Base-by-base conservation (phyloP, 2,888 invertebrate genomes). In the Celastrina argiolus region DNA sequence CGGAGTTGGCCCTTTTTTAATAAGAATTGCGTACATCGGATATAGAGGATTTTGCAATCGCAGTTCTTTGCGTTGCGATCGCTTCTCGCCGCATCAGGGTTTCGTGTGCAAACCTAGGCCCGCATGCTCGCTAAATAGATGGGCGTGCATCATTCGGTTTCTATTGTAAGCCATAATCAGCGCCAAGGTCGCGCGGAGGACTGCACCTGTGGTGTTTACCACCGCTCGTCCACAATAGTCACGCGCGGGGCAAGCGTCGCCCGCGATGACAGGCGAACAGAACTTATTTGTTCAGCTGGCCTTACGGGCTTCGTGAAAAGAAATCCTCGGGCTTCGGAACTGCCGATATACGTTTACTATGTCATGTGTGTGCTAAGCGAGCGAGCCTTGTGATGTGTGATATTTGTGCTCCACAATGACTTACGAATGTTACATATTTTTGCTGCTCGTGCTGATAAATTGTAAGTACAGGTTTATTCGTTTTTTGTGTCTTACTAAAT, bases 161-260 rank as follows among this genome's bases (percentile, higher is more conserved):
- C 87, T 83, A 87, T 87, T 84, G 87, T 86, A 84, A 85, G 86
- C 87, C 84, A 88, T 88, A 88, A 91, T 88, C 84, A 84, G 83
- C 84, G 81, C 84, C 88, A 91, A 90, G 90, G 90, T 89, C 89
- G 86, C 74, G 76, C 73, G 88, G 87, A 84, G 76, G 31, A 63
- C 51, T 79, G 77, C 80, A 80, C 79, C 81, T 80, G 78, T 80
- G 61, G 65, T 67, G 36, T 66, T 61, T 58, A 67, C 75, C 64
- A 66, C 67, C 74, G 75, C 74, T 73, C 70, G 76, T 76, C 82
- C 84, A 83, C 83, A 86, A 84, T 81, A 76, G 65, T 65, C 65
- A 59, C 56, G 41, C 56, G 65, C 59, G 31, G 34, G 10, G 31
- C 5, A 4, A 16, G 18, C 5, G 31, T 34, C 34, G 7, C 18